Conservation (phyloP, 2,797 vertebrate species). For the Synaphobranchus kaupii region DNA sequence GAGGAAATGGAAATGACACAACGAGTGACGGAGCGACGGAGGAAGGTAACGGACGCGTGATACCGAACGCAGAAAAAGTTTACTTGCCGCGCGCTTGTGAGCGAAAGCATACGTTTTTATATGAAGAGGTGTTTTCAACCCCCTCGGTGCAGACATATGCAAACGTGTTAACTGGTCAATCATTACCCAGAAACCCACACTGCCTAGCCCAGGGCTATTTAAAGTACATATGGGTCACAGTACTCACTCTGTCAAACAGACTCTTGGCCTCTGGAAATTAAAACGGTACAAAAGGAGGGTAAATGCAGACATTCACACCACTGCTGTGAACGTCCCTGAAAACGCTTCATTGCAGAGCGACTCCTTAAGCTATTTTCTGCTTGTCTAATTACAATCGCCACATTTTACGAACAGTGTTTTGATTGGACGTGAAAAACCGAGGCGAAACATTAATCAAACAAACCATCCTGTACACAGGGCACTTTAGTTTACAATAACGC, state of each 20-base stretch:
- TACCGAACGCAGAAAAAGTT: not conserved
- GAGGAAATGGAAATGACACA: not conserved
- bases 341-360: not conserved
- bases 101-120: not conserved
- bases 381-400: not conserved
- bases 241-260: constrained; percentile 28
- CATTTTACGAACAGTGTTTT: constrained; percentile 2
- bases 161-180: constrained; percentile 63
- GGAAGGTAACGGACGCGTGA: not conserved
- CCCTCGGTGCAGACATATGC: constrained; percentile 41
- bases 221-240: constrained; percentile 44
- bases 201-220: constrained; percentile 49
- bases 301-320: constrained; percentile 6
- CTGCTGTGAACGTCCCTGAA: constrained; percentile 33
- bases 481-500: not conserved
- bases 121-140: not conserved
- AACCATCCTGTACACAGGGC: not conserved
- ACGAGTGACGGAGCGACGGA: not conserved
- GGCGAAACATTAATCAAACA: not conserved
- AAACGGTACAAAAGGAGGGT: constrained; percentile 19
- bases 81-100: not conserved
- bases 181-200: constrained; percentile 62
- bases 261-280: constrained; percentile 31
- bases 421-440: not conserved
- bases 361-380: not conserved